A percentile compares a stretch with the other conserved stretches of the same genome.
Evolutionary conservation across 2,797 vertebrate species (phyloP).

Genomic region (Lithobates sylvaticus): DNA sequence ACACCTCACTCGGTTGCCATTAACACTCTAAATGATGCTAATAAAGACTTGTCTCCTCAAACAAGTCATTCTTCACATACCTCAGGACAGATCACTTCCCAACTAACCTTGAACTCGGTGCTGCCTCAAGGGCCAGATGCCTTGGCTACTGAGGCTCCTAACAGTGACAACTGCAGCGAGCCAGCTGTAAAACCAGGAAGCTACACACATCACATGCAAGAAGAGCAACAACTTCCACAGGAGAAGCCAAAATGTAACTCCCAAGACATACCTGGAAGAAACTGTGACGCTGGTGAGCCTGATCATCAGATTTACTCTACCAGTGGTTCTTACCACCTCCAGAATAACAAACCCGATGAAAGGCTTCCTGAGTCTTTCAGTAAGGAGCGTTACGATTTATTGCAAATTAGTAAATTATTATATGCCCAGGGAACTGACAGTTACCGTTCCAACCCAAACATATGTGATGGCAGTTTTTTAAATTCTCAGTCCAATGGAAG

Average conservation of each 20-base stretch:
- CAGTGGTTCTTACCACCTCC: constrained; percentile 77
- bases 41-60: constrained; percentile 80
- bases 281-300: constrained; percentile 72
- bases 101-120: constrained; percentile 84
- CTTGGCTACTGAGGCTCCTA: constrained; percentile 76
- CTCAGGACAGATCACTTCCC: constrained; percentile 89
- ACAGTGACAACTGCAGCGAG: constrained; percentile 76
- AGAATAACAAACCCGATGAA: constrained; percentile 71
- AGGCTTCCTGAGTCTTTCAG: constrained; percentile 77
- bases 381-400: constrained; percentile 76
- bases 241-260: constrained; percentile 68
- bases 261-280: constrained; percentile 68
- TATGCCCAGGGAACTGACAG: constrained; percentile 68
- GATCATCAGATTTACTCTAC: constrained; percentile 73
- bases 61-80: constrained; percentile 83
- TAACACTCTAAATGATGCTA: constrained; percentile 77
- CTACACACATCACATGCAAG: constrained; percentile 80
- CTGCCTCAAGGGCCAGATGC: constrained; percentile 81
- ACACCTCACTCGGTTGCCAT: constrained; percentile 84
- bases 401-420: constrained; percentile 72
- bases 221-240: constrained; percentile 75
- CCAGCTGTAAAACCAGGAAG: constrained; percentile 78
- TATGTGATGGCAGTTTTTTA: constrained; percentile 70
- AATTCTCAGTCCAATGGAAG: constrained; percentile 51
- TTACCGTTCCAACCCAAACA: constrained; percentile 70